A percentile compares a stretch with the other conserved stretches of the same genome.
Evolutionary conservation across 2,797 vertebrate genomes (phyloP).

Genomic region (Picus viridis): DNA sequence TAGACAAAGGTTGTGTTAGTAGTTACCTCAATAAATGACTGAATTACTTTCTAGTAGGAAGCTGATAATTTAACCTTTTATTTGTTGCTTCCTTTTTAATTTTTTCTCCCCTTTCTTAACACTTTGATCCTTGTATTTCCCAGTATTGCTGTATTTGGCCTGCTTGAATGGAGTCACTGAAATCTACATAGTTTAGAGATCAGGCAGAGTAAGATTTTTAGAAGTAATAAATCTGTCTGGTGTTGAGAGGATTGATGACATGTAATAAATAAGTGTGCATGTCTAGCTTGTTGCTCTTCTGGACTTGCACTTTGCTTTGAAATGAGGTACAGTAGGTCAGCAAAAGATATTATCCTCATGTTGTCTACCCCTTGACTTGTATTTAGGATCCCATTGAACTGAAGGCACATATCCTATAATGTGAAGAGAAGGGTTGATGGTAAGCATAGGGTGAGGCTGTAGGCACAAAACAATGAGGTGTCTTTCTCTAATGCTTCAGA

Average conservation of each 20-base stretch:
- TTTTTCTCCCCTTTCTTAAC: neutral
- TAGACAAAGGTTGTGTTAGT: neutral
- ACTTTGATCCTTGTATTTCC: neutral
- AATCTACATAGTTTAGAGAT: neutral
- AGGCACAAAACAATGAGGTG: neutral
- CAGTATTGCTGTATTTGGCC: neutral
- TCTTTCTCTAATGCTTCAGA: neutral
- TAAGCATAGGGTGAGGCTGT: neutral
- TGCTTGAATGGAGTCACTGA: neutral
- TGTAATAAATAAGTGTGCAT: neutral
- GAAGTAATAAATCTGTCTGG: neutral
- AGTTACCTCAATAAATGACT: neutral
- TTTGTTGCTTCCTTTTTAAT: no score
- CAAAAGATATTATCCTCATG: neutral
- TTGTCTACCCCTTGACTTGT: neutral
- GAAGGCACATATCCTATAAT: neutral
- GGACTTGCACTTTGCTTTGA: neutral
- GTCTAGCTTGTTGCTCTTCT: neutral
- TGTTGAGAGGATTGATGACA: neutral
- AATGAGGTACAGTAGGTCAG: neutral
- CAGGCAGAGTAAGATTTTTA: neutral
- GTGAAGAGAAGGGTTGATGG: neutral
- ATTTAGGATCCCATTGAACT: neutral
- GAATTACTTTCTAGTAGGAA: neutral
- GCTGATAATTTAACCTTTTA: fast-evolving